Conservation (phyloP, 2,113 vertebrate species). For the Saiga tatarica region DNA sequence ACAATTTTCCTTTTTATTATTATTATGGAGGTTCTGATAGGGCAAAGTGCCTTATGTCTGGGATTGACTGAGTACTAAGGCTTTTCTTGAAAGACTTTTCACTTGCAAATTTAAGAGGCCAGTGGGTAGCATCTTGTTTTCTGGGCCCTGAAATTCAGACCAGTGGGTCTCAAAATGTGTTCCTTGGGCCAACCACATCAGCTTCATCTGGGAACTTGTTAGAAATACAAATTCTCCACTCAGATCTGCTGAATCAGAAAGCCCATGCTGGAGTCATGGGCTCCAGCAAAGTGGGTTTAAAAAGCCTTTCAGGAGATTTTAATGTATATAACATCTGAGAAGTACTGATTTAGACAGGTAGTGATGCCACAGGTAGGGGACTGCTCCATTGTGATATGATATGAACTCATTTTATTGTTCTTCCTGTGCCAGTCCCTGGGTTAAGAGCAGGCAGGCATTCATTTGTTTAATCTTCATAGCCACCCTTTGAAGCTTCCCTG, state of each 20-base stretch:
- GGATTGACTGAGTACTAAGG: background rate
- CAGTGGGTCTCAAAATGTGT: background rate
- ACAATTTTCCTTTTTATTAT: background rate
- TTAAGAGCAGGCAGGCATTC: background rate
- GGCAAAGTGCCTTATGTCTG: too few relatives aligned
- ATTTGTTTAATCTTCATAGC: background rate
- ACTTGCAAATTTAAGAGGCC: background rate
- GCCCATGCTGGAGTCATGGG: background rate
- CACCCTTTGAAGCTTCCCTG: background rate
- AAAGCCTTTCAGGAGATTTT: background rate
- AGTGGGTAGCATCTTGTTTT: background rate
- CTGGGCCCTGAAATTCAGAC: background rate
- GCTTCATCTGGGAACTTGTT: background rate
- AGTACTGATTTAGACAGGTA: background rate
- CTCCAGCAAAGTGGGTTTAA: background rate
- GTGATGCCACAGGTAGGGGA: background rate
- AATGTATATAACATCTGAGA: background rate
- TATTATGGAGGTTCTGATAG: background rate
- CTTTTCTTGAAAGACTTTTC: constrained; percentile 1
- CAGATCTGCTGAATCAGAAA: background rate
- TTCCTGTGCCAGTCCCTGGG: background rate
- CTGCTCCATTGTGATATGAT: background rate
- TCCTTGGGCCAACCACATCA: background rate
- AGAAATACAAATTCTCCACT: background rate
- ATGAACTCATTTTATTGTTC: background rate